Percentiles rank a stretch among this genome's conserved stretches.
These are phyloP conservation scores for Eupithecia subfuscata DNA, from an alignment of 2,888 invertebrate genomes.

Conservation along the genomic window DNA sequence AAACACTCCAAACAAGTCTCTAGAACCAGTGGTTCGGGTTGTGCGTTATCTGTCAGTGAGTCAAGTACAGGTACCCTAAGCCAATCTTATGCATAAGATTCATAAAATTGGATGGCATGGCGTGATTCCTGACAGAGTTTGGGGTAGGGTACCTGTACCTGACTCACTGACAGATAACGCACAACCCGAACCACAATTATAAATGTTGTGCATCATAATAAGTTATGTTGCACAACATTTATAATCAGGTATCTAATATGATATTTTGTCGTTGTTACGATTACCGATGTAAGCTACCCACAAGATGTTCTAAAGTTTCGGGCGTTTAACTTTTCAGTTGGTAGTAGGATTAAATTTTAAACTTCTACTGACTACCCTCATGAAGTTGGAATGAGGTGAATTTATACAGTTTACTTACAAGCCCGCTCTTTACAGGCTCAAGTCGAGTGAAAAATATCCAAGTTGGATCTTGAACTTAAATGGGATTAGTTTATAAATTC, in stretches of 20 bases:
- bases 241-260: neutral
- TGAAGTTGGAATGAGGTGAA: constrained; percentile 74
- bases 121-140: no score
- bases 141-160: no score
- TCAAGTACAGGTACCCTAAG: no score
- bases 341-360: constrained; percentile 76
- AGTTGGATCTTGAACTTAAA: constrained; percentile 12
- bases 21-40: no score
- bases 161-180: no score
- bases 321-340: constrained; percentile 73
- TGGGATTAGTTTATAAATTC: constrained; percentile 14
- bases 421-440: constrained; percentile 44
- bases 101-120: no score
- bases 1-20: no score
- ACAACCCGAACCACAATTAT: no score
- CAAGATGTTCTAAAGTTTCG: constrained; percentile 62
- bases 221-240: no score
- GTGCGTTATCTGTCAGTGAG: no score
- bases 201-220: no score
- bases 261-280: neutral
- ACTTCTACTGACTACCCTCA: constrained; percentile 72
- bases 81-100: no score
- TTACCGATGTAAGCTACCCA: constrained; percentile 38
- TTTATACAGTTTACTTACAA: constrained; percentile 65
- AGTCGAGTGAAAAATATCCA: constrained; percentile 18